Base-by-base conservation (phyloP, 2,797 vertebrate species). In the Pempheris klunzingeri region DNA sequence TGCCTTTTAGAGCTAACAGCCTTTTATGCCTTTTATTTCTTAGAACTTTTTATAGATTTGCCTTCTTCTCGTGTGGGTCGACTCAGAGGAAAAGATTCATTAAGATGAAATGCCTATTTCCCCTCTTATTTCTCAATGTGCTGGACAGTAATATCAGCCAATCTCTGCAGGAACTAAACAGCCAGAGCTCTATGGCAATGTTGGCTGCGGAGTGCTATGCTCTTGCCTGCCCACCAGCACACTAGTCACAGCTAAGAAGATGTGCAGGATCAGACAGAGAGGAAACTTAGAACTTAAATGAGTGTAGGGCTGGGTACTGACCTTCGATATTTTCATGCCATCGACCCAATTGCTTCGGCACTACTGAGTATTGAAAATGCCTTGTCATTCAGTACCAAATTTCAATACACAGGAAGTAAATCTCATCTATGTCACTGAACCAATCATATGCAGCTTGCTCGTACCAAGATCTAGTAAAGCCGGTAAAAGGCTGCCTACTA, bases 21-120 rank as follows among this genome's bases (percentile, higher is more conserved):
- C 71, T 84, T 91, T 88, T 83, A 87, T 86, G 81, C 81, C 67
- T 81, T 83, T 88, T 82, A 87, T 80, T 87, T 85, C 80, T 82
- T 76, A 55, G 59, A 79, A 83, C 78, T 88, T 92, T 74, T 75
- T 88, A 92, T 77, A 84, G 80, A 78, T 89, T 87, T 87, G 84
- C 69, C 74, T 86, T 82, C 54, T 70, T 80, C 83, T 73, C n/a
- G n/a, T 63, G 74, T 80, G 82, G 66, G 74, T 83, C 30, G 49
- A 82, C 81, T 89, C 60, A 38, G 53, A 90, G 87, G 73, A 87
- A 91, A 88, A 65, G 75, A 82, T 92, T 92, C 82, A 94, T 93
- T 90, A 91, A 90, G 85, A 76, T 80, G 73, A 86, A 88, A 88
- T 90, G 78, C 78, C 84, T 85, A 85, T 92, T 90, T 87, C 67